Conservation (phyloP, 2,797 vertebrate genomes). For the Eremophila alpestris region DNA sequence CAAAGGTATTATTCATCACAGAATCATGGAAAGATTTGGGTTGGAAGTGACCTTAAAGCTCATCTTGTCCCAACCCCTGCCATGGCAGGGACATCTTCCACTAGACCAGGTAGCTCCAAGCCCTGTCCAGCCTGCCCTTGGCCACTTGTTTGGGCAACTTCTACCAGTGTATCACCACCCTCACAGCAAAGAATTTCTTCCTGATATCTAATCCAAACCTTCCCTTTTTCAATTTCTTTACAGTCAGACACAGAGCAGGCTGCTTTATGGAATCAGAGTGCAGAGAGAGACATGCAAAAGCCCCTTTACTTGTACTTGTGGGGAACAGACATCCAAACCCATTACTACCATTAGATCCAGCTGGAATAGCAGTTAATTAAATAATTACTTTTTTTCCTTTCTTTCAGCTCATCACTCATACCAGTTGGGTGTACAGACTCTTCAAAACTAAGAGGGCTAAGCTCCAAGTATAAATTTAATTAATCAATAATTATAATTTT, state of each 20-base stretch:
- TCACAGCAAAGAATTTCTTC: background rate
- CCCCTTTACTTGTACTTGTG: background rate
- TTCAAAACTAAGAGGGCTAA: constrained; percentile 40
- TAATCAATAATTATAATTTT: constrained; percentile 55
- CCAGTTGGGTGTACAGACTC: background rate
- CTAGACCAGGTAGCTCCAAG: background rate
- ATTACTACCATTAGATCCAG: background rate
- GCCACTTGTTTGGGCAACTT: background rate
- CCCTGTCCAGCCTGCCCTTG: accelerated
- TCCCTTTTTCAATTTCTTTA: background rate
- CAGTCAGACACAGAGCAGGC: background rate
- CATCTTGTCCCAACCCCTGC: background rate
- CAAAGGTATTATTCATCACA: accelerated
- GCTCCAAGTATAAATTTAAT: constrained; percentile 46
- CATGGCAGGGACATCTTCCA: too few species aligned
- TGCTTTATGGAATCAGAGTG: background rate
- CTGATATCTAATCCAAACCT: background rate
- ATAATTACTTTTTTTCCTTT: background rate
- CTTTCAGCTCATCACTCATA: background rate
- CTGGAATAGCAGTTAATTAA: background rate
- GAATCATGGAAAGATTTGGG: background rate
- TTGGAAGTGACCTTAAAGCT: background rate
- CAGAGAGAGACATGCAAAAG: background rate
- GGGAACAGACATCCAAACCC: background rate
- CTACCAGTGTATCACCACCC: background rate